phyloP scores from a whole-genome alignment of 2,797 vertebrate genomes.

The Chelidonichthys spinosus region DNA sequence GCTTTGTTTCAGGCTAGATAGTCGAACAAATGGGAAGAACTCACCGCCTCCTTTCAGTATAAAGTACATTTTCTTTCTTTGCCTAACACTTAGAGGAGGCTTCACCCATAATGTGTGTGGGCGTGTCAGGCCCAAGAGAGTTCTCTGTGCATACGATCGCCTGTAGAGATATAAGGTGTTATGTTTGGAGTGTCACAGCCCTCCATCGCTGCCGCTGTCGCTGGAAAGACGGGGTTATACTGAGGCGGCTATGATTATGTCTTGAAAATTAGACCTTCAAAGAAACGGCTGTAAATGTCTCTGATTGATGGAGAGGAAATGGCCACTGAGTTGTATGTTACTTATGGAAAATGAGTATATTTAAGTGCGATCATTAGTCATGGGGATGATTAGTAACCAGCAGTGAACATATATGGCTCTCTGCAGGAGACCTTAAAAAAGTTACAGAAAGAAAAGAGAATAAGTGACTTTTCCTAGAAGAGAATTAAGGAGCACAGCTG shows the following conservation, averaged over 20 bases:
- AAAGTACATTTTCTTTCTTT: conserved; percentile 2
- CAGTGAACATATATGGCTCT: background rate
- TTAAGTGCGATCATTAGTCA: background rate
- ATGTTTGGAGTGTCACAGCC: conserved; percentile 21
- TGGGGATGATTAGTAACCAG: background rate
- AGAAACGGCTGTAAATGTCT: background rate
- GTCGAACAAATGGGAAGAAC: conserved; percentile 12
- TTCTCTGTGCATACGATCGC: conserved; percentile 33
- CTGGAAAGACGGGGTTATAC: conserved; percentile 24
- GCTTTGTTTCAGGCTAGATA: background rate
- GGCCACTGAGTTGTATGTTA: background rate
- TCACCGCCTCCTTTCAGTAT: background rate
- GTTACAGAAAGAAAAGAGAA: background rate
- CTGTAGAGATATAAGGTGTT: conserved; percentile 22
- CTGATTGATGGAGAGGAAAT: conserved; percentile 6
- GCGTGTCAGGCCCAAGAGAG: conserved; percentile 27
- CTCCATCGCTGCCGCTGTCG: conserved; percentile 12
- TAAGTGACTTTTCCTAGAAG: background rate
- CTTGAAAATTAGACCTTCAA: conserved; percentile 14
- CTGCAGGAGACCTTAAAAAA: conserved; percentile 15
- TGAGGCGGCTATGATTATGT: conserved; percentile 5
- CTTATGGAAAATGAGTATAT: background rate
- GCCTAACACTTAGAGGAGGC: conserved; percentile 9
- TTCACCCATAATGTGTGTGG: conserved; percentile 47
- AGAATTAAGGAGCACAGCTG: conserved; percentile 3